Evolutionary conservation across 2,113 vertebrate species (phyloP).

Genomic region (Leptobrachium leishanense): DNA sequence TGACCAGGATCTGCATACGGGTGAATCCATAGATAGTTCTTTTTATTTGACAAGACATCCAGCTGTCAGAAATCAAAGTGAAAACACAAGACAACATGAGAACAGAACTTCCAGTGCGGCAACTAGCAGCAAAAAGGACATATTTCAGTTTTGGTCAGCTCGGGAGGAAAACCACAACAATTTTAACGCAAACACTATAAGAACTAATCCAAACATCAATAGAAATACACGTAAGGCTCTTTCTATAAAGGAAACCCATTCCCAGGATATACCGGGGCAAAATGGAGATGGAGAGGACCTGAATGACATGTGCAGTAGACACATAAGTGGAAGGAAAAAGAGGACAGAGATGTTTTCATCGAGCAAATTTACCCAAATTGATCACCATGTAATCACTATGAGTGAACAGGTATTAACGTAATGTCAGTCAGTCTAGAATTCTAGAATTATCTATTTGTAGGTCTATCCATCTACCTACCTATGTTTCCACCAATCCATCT

Average conservation of each 20-base stretch:
- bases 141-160: constrained; percentile 62
- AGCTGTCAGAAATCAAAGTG: neutral
- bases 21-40: neutral
- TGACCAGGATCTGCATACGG: neutral
- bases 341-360: constrained; percentile 67
- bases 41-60: neutral
- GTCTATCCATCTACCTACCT: too few species aligned
- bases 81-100: neutral
- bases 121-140: constrained; percentile 33
- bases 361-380: constrained; percentile 60
- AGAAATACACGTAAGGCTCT: constrained; percentile 58
- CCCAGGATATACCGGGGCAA: rapidly evolving
- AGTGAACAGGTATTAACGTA: constrained; percentile 65
- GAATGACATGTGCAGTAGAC: neutral
- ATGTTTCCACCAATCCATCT: too few species aligned
- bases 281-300: neutral
- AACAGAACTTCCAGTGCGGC: constrained; percentile 6
- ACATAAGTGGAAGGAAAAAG: constrained; percentile 52
- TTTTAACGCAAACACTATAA: neutral
- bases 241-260: constrained; percentile 51
- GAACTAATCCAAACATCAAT: constrained; percentile 36
- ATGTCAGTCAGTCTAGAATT: too few species aligned
- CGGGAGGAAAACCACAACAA: constrained; percentile 49
- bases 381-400: constrained; percentile 59
- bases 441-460: too few species aligned